These are phyloP conservation scores for Arion vulgaris DNA, from an alignment of 1,140 invertebrate genomes.

Conservation along the genomic window DNA sequence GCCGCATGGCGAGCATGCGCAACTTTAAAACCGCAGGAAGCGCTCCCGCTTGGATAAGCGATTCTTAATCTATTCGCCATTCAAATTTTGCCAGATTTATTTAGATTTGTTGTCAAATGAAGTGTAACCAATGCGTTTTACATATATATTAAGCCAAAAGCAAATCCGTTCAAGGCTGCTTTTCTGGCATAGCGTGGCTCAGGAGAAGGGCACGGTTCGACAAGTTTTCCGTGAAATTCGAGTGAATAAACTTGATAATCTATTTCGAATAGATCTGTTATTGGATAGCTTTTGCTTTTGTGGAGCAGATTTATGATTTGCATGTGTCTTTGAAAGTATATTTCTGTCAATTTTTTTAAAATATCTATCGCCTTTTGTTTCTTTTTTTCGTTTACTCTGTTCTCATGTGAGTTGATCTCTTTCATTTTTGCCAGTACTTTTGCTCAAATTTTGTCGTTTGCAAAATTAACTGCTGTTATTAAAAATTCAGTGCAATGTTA, in stretches of 20 bases:
- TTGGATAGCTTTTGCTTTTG: too few relatives aligned
- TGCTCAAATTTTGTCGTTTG: too few relatives aligned
- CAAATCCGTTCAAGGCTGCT: neutral
- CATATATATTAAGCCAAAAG: constrained; percentile 11
- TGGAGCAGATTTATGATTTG: neutral
- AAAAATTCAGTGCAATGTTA: too few relatives aligned
- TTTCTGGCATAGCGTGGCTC: neutral
- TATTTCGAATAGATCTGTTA: constrained; percentile 8
- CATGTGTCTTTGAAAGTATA: neutral
- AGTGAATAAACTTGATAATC: neutral
- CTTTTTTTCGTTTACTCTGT: neutral
- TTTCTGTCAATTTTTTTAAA: neutral
- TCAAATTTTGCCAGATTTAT: constrained; percentile 14
- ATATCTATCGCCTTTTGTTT: neutral
- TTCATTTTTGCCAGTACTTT: too few relatives aligned
- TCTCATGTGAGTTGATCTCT: too few relatives aligned
- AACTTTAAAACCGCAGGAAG: constrained; percentile 2
- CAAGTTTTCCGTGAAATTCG: neutral
- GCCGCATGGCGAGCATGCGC: neutral
- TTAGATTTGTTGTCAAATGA: constrained; percentile 17
- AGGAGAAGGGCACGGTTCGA: neutral
- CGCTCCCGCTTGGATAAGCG: neutral
- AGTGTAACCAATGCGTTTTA: neutral
- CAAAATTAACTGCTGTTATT: too few relatives aligned
- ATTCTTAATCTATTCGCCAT: neutral